Evolutionary conservation across 2,888 invertebrate genomes (phyloP), one percentile per base, ranked within the genome.

Genomic region (Prionchulus punctatus): DNA sequence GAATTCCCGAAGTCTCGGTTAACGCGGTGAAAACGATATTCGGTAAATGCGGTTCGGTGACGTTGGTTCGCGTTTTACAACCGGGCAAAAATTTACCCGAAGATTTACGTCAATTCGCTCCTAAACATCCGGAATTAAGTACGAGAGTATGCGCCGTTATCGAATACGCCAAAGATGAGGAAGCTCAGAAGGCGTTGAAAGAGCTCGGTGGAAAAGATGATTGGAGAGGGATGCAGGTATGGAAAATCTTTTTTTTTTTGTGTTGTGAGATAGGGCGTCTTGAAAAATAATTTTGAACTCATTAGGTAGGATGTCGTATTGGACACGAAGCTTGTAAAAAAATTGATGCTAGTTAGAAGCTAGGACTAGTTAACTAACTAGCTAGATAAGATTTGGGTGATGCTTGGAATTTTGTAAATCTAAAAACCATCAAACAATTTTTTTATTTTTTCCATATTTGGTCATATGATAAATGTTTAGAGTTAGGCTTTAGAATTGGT

Each of bases 21-120:
- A 90, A 91, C 72, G 83, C 82, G 64, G 86, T 91, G n/a, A 88
- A 89, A 0, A 85, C 89, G 69, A 74, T 90, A 60, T 91, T 92
- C 74, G 81, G 83, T 15, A 78, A 80, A 54, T 90, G 87, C 69
- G 91, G 91, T 1, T 88, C 88, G 71, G 88, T 92, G 47, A 85
- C 86, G 1, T 75, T 89, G 42, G 85, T 92, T 54, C 79, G 91
- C 57, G 85, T 91, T 60, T 76, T 91, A 49, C 79, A 85, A 55
- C 89, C 90, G 0, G 89, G 90, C 43, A 86, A 86, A 74, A 83
- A 87, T 12, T 82, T 88, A 54, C 90, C 91, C 1, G 84, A 86
- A 2, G 90, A 91, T 73, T 85, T 90, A 26, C 81, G 89, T 57
- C 86, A 86, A 71, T 87, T 89, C 71, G 82, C 88, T 66, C 84